Conservation (phyloP, 2,113 vertebrate genomes). For the Sinocyclocheilus anshuiensis region DNA sequence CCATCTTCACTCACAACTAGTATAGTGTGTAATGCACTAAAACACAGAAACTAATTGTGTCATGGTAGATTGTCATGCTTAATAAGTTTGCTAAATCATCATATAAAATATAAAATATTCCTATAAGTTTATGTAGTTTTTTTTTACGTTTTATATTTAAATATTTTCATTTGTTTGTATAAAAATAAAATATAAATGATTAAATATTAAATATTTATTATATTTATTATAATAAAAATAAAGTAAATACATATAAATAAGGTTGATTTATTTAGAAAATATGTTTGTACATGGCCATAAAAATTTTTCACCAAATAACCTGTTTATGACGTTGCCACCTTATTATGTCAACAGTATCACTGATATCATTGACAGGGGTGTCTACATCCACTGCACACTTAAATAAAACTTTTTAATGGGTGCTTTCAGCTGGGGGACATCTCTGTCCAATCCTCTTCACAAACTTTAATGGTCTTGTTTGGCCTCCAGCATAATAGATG, state of each 20-base stretch:
- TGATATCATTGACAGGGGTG: neutral
- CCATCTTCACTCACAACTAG: neutral
- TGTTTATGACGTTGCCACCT: neutral
- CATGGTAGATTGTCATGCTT: neutral
- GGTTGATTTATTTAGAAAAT: neutral
- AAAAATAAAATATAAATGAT: neutral
- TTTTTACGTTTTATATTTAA: neutral
- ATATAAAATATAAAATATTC: neutral
- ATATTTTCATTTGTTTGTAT: neutral
- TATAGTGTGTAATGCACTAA: neutral
- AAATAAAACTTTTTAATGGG: slow-evolving; percentile 35
- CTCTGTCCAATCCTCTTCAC: slow-evolving; percentile 14
- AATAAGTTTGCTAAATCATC: neutral
- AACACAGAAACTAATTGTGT: neutral
- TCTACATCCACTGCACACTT: neutral
- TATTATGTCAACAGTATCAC: neutral
- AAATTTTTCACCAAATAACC: neutral
- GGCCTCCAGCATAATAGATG: slow-evolving; percentile 26
- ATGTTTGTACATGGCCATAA: neutral
- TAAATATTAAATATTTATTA: neutral
- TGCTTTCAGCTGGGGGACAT: neutral
- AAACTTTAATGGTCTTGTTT: slow-evolving; percentile 40
- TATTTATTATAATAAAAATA: neutral
- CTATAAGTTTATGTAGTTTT: neutral
- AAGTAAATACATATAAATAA: too few relatives aligned